Percentiles rank a stretch among this genome's conserved stretches.
Conservation (phyloP, 2,797 vertebrate species). For the Rhincodon typus region DNA sequence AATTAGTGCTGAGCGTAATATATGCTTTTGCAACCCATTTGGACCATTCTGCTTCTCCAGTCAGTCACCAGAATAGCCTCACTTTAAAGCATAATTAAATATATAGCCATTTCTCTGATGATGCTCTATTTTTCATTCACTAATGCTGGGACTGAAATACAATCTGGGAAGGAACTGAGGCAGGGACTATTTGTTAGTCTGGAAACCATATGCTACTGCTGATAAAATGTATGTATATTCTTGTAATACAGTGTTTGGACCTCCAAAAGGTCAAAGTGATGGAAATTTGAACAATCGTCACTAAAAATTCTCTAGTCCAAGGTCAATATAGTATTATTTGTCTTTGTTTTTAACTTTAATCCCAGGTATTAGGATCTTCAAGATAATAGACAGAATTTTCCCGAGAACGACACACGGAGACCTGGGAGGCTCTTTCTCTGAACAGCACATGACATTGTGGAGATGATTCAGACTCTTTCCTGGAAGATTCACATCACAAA, state of each 20-base stretch:
- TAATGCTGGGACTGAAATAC: neutral
- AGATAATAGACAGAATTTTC: neutral
- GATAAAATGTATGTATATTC: neutral
- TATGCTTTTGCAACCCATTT: neutral
- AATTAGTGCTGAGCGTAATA: neutral
- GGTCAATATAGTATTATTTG: neutral
- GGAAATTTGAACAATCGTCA: neutral
- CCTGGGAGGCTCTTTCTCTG: neutral
- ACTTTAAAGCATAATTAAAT: neutral
- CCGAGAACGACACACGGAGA: neutral
- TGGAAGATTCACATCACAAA: neutral
- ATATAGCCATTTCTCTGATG: neutral
- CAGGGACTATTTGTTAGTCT: neutral
- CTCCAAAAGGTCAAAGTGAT: neutral
- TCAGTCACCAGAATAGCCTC: neutral
- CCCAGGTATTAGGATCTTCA: neutral
- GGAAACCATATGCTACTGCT: neutral
- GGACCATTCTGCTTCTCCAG: neutral
- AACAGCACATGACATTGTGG: neutral
- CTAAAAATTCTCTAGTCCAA: neutral
- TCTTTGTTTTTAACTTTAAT: neutral
- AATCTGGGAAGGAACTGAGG: neutral
- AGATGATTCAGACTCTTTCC: no score
- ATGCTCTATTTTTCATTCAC: constrained; percentile 2
- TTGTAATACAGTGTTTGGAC: neutral